Percentiles rank a stretch among this genome's conserved stretches.
Evolutionary conservation across 2,888 invertebrate genomes (phyloP).

Genomic region (Priocnemis perturbator): DNA sequence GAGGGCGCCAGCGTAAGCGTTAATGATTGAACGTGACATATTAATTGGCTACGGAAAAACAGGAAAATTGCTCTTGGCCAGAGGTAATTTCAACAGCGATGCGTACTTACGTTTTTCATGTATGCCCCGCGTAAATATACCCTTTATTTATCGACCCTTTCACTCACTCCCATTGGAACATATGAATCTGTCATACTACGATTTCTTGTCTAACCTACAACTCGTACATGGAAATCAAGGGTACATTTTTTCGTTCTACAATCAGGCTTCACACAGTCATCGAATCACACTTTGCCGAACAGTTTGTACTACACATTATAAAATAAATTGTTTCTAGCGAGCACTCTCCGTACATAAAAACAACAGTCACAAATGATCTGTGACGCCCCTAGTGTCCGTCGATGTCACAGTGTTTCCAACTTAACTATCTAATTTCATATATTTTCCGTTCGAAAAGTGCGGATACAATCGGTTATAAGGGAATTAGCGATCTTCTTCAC

Average conservation of each 20-base stretch:
- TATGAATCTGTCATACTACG: constrained; percentile 2
- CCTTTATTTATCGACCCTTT: neutral
- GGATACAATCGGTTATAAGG: too few relatives aligned
- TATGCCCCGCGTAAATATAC: constrained; percentile 1
- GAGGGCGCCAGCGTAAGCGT: constrained; percentile 23
- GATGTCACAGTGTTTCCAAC: constrained; percentile 40
- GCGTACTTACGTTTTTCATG: constrained; percentile 13
- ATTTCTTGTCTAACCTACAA: constrained; percentile 27
- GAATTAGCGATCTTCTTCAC: too few relatives aligned
- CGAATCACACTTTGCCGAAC: constrained; percentile 6
- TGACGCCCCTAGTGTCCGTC: constrained; percentile 32
- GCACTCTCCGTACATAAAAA: constrained; percentile 9
- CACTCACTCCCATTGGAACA: too few relatives aligned
- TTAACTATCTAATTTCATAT: neutral
- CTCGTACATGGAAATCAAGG: constrained; percentile 20
- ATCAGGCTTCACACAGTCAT: constrained; percentile 15
- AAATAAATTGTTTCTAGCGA: constrained; percentile 21
- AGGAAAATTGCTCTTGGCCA: too few relatives aligned
- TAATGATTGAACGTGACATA: constrained; percentile 1
- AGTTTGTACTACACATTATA: constrained; percentile 11
- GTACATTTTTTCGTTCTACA: constrained; percentile 21
- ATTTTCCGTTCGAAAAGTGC: neutral
- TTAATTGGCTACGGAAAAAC: neutral
- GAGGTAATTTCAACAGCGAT: too few relatives aligned
- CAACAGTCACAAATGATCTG: constrained; percentile 19